Conservation (phyloP, 2,113 vertebrate genomes). For the Aegithalos caudatus region DNA sequence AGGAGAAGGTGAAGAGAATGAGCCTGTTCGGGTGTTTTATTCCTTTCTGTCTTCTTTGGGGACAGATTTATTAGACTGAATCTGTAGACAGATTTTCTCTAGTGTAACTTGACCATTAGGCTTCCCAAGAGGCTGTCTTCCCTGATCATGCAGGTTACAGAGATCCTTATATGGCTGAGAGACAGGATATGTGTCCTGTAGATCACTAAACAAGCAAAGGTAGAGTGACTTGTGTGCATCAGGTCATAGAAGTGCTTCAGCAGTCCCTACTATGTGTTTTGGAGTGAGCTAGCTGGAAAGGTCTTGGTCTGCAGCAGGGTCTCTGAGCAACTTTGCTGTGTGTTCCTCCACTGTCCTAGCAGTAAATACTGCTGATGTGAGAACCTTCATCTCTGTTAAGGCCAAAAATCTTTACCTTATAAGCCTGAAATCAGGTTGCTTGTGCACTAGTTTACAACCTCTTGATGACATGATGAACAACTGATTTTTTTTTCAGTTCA, state of each 20-base stretch:
- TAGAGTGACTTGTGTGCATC: not conserved
- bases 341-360: not conserved
- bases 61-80: not conserved
- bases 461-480: not conserved
- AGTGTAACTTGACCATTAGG: not conserved
- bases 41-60: not conserved
- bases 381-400: not conserved
- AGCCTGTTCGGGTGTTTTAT: not conserved
- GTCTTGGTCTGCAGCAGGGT: not conserved
- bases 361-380: not conserved
- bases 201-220: not conserved
- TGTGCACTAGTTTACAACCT: not conserved
- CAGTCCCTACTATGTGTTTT: fast-evolving
- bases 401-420: not conserved
- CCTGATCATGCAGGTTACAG: not conserved
- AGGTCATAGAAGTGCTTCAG: not conserved
- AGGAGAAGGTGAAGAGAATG: not conserved
- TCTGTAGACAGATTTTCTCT: not conserved
- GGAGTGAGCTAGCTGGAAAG: not conserved
- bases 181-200: fast-evolving
- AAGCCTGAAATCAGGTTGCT: not conserved
- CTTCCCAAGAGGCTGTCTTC: not conserved
- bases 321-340: fast-evolving
- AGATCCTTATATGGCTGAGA: not conserved
- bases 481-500: not conserved